Conservation (phyloP, 2,113 vertebrate species). For the Falco punctatus region DNA sequence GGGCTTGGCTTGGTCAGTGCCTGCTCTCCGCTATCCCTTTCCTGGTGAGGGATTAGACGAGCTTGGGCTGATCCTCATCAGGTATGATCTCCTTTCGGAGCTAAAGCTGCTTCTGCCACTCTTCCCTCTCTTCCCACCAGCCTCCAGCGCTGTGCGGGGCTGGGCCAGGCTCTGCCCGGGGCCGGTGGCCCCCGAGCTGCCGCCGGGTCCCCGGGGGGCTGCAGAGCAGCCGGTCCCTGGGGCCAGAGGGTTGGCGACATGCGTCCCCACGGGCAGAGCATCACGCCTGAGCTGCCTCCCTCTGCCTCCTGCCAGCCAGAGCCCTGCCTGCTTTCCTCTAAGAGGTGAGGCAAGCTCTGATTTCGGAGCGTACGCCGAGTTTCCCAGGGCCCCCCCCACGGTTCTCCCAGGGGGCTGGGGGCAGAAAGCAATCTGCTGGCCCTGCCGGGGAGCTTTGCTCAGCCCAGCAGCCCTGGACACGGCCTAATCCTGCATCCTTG, state of each 20-base stretch:
- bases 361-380: fast-evolving
- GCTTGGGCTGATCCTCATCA: conserved; percentile 25
- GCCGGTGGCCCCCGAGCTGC: not conserved
- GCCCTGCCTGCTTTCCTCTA: not conserved
- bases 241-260: not conserved
- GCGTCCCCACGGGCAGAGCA: not conserved
- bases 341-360: too few species aligned
- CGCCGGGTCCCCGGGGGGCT: too few species aligned
- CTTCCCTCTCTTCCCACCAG: not conserved
- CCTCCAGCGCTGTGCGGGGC: fast-evolving
- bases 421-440: not conserved
- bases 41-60: not conserved
- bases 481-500: not conserved
- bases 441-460: not conserved
- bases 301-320: not conserved
- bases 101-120: conserved; percentile 1
- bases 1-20: not conserved
- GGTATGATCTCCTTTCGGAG: not conserved
- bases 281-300: fast-evolving
- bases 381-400: not conserved
- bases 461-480: not conserved
- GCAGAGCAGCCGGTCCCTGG: not conserved
- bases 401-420: not conserved
- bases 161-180: not conserved
- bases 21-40: conserved; percentile 1